Evolutionary conservation across 2,797 vertebrate genomes (phyloP).

Genomic region (Rhynchotus rufescens): DNA sequence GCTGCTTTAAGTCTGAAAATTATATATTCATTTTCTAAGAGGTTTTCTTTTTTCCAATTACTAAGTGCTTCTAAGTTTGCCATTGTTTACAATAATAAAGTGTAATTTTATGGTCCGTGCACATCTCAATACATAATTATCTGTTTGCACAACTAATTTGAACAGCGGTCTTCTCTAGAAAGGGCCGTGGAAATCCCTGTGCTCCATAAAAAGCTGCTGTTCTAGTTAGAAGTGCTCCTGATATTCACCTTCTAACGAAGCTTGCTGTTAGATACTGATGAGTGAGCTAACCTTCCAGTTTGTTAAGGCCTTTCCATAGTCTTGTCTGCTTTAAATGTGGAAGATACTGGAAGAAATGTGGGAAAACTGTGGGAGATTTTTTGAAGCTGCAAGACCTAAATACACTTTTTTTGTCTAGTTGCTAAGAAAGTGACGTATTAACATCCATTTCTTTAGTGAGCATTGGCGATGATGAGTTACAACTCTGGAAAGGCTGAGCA

Average conservation of each 20-base stretch:
- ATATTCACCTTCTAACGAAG: not conserved
- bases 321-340: not conserved
- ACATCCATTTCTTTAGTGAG: not conserved
- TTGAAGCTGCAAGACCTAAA: not conserved
- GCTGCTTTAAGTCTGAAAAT: not conserved
- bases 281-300: not conserved
- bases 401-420: not conserved
- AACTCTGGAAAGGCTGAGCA: not conserved
- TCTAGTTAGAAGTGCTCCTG: not conserved
- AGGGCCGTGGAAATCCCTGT: not conserved
- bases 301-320: not conserved
- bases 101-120: not conserved
- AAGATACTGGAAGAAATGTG: not conserved
- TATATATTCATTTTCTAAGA: not conserved
- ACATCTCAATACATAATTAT: not conserved
- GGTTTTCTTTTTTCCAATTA: accelerated
- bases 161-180: not conserved
- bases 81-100: not conserved
- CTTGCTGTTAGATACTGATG: not conserved
- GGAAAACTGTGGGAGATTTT: not conserved
- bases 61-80: not conserved
- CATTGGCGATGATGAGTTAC: not conserved
- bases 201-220: not conserved
- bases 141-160: not conserved
- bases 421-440: not conserved